These are phyloP conservation scores for Pituophis catenifer DNA, from an alignment of 2,113 vertebrate genomes.

Conservation along the genomic window DNA sequence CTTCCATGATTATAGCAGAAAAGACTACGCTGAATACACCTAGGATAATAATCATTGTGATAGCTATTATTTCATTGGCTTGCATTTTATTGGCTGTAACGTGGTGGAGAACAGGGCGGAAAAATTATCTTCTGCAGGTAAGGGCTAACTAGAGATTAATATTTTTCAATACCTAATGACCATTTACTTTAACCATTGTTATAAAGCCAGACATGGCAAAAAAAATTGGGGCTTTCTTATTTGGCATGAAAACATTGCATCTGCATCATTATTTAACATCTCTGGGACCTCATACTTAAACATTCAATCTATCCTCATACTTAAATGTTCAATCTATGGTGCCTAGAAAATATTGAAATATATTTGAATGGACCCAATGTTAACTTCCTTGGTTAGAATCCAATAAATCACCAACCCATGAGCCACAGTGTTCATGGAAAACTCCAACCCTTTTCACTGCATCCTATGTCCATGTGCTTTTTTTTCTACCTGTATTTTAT, in stretches of 20 bases:
- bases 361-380: background rate
- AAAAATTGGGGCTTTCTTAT: background rate
- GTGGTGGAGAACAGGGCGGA: background rate
- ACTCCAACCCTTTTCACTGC: background rate
- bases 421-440: background rate
- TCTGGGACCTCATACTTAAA: background rate
- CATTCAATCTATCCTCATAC: no score
- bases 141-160: background rate
- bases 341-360: background rate
- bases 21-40: background rate
- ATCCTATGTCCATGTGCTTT: background rate
- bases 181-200: background rate
- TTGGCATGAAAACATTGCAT: background rate
- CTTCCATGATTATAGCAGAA: background rate
- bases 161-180: background rate
- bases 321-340: background rate
- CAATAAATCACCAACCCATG: background rate
- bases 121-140: background rate
- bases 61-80: background rate
- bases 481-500: background rate
- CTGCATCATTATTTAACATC: background rate
- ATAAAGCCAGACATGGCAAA: background rate
- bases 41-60: accelerated
- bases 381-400: background rate
- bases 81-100: background rate